Conservation (phyloP, 2,888 invertebrate genomes). For the Stenichneumon culpator region DNA sequence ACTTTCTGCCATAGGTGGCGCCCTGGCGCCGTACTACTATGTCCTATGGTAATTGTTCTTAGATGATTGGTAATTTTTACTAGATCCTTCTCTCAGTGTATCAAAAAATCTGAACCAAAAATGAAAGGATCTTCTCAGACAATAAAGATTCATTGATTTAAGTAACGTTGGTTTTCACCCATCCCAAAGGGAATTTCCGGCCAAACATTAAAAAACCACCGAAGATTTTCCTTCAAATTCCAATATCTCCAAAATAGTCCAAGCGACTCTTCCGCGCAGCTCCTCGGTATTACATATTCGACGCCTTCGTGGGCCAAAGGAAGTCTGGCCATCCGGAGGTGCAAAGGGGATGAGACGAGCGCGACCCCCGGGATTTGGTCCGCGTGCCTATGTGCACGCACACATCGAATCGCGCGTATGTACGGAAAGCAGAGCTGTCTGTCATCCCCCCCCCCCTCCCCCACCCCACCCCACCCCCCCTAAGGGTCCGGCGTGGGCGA, state of each 20-base stretch:
- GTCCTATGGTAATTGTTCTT: too few relatives aligned
- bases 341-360: constrained; percentile 59
- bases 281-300: constrained; percentile 24
- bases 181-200: too few relatives aligned
- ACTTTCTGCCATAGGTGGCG: too few relatives aligned
- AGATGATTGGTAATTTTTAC: too few relatives aligned
- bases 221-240: neutral
- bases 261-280: neutral
- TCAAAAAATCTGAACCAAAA: neutral
- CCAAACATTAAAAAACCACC: neutral
- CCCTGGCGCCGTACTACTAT: too few relatives aligned
- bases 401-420: constrained; percentile 5
- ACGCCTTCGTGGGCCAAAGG: constrained; percentile 41
- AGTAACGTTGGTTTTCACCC: too few relatives aligned
- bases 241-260: neutral
- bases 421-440: constrained; percentile 63
- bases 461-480: constrained; percentile 47
- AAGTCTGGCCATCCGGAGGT: constrained; percentile 60
- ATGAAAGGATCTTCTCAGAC: neutral
- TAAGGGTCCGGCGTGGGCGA: constrained; percentile 78
- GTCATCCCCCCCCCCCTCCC: constrained; percentile 65
- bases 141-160: too few relatives aligned
- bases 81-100: too few relatives aligned
- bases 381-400: constrained; percentile 64
- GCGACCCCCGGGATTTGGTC: constrained; percentile 68